Evolutionary conservation across 2,797 vertebrate species (phyloP).

Genomic region (Poeciliopsis paucimaculata): DNA sequence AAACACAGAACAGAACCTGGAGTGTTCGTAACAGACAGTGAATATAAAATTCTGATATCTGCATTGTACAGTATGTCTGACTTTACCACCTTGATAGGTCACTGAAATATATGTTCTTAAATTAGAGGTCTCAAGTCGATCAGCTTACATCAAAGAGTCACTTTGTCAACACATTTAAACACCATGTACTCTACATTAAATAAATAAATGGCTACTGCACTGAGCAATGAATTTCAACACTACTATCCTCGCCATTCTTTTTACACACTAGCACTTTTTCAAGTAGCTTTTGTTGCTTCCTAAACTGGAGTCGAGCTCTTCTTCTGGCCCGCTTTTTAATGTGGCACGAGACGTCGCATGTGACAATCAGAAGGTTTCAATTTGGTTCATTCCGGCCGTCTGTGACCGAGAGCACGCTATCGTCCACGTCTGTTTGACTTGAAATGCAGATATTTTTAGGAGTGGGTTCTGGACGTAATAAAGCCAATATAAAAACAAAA

Average conservation of each 20-base stretch:
- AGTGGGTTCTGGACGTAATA: constrained; percentile 33
- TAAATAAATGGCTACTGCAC: constrained; percentile 66
- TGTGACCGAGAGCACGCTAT: neutral
- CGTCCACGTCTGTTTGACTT: constrained; percentile 11
- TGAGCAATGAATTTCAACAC: constrained; percentile 43
- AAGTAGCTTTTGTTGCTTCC: constrained; percentile 62
- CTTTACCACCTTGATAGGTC: constrained; percentile 10
- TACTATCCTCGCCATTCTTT: neutral
- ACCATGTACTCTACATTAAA: constrained; percentile 53
- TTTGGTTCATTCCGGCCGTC: constrained; percentile 18
- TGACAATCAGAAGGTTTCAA: constrained; percentile 47
- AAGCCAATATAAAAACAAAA: constrained; percentile 33
- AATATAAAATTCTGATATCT: constrained; percentile 45
- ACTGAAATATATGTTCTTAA: constrained; percentile 32
- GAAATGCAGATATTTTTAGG: constrained; percentile 15
- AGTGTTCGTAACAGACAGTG: constrained; percentile 18
- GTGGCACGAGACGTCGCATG: constrained; percentile 38
- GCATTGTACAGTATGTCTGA: constrained; percentile 15
- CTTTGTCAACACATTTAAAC: constrained; percentile 31
- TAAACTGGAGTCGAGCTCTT: constrained; percentile 33
- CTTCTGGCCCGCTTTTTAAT: constrained; percentile 32
- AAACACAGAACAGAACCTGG: constrained; percentile 30
- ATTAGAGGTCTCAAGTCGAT: constrained; percentile 26
- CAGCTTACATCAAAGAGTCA: constrained; percentile 20
- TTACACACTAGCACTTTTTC: constrained; percentile 49